phyloP scores from a whole-genome alignment of 2,888 invertebrate genomes.

The Amphipoea oculea region DNA sequence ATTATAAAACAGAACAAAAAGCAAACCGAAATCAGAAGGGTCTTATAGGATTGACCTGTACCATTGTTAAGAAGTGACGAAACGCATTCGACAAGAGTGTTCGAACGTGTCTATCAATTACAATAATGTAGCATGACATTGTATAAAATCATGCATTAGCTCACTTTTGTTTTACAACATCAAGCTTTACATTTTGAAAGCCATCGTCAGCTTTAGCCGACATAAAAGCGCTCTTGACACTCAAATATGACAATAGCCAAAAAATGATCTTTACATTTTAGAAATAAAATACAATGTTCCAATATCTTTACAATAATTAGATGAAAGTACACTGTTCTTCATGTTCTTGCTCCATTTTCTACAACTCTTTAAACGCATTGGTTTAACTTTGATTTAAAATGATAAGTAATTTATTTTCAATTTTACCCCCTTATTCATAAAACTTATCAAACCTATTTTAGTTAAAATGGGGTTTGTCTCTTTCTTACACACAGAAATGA shows the following conservation, averaged over 20 bases:
- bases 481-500: no score
- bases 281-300: not conserved
- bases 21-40: not conserved
- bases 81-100: constrained; percentile 1
- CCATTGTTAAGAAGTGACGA: not conserved
- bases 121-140: not conserved
- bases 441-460: no score
- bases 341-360: no score
- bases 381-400: not conserved
- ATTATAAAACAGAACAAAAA: constrained; percentile 14
- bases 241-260: not conserved
- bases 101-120: not conserved
- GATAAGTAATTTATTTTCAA: not conserved
- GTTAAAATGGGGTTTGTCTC: no score
- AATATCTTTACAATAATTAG: not conserved
- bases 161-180: not conserved
- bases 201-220: not conserved
- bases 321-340: not conserved
- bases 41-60: not conserved
- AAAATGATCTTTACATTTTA: not conserved
- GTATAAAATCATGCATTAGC: not conserved
- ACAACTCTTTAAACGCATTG: not conserved
- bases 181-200: not conserved
- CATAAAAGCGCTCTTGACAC: no score
- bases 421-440: no score